Conservation (phyloP, 2,888 invertebrate species). For the Harpalus rubripes region DNA sequence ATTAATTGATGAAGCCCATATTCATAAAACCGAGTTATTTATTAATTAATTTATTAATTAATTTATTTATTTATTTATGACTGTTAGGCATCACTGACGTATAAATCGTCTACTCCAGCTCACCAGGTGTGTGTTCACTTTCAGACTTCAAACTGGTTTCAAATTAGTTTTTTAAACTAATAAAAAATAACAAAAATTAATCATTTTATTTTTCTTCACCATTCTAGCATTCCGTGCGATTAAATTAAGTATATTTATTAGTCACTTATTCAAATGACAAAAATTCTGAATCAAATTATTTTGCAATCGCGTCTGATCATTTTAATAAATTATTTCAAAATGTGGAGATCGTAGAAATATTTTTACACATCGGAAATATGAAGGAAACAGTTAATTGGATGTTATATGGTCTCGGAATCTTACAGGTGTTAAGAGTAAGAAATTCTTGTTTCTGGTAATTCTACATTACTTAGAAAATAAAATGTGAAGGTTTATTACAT, state of each 20-base stretch:
- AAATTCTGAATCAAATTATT: slow-evolving; percentile 45
- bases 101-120: slow-evolving; percentile 38
- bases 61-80: slow-evolving; percentile 52
- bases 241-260: slow-evolving; percentile 53
- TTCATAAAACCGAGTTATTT: slow-evolving; percentile 47
- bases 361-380: slow-evolving; percentile 17
- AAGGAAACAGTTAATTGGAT: slow-evolving; percentile 37
- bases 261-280: slow-evolving; percentile 51
- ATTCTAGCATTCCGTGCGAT: slow-evolving; percentile 29
- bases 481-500: not conserved
- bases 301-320: slow-evolving; percentile 39
- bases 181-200: slow-evolving; percentile 58
- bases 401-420: slow-evolving; percentile 24
- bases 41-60: slow-evolving; percentile 54
- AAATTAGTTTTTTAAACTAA: slow-evolving; percentile 55
- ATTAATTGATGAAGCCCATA: slow-evolving; percentile 23
- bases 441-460: slow-evolving; percentile 7
- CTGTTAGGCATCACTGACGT: slow-evolving; percentile 19
- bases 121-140: slow-evolving; percentile 51
- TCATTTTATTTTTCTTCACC: slow-evolving; percentile 51
- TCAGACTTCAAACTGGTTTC: slow-evolving; percentile 52
- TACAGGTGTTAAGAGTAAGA: slow-evolving; percentile 29
- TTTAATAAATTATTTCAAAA: slow-evolving; percentile 41
- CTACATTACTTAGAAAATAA: not conserved
- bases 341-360: slow-evolving; percentile 1